Conservation (phyloP, 2,113 vertebrate genomes). For the Arothron firmamentum region DNA sequence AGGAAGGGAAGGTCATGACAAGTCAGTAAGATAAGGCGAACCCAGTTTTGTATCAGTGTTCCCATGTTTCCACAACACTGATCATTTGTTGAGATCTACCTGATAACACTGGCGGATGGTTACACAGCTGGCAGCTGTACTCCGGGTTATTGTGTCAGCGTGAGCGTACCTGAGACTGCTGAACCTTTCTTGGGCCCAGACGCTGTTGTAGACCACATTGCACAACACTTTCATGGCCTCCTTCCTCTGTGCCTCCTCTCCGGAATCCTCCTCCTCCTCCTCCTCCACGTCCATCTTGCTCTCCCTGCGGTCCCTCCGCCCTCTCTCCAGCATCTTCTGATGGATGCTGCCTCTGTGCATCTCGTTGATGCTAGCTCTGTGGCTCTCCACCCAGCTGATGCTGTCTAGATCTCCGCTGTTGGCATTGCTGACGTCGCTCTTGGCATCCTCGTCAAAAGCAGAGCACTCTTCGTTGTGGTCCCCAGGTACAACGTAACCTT, state of each 20-base stretch:
- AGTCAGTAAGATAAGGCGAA: neutral
- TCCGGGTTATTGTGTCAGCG: neutral
- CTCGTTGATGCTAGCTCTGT: slow-evolving; percentile 52
- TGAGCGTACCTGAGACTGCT: slow-evolving; percentile 60
- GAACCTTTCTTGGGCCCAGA: slow-evolving; percentile 73
- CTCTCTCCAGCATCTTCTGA: slow-evolving; percentile 55
- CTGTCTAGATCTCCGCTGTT: slow-evolving; percentile 46
- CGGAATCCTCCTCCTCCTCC: slow-evolving; percentile 51
- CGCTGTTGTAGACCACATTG: slow-evolving; percentile 74
- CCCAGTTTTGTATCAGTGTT: neutral
- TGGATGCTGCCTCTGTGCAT: slow-evolving; percentile 38
- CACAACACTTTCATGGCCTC: slow-evolving; percentile 74
- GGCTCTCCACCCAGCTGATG: slow-evolving; percentile 39
- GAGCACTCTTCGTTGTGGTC: slow-evolving; percentile 23
- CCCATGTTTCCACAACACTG: neutral
- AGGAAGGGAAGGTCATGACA: neutral
- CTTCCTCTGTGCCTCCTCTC: slow-evolving; percentile 57
- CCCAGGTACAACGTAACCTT: neutral
- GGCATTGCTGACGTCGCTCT: slow-evolving; percentile 33
- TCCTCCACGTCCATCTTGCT: slow-evolving; percentile 54
- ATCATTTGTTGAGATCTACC: neutral
- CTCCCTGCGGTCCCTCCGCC: slow-evolving; percentile 67
- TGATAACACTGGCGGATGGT: neutral
- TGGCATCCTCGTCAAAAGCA: slow-evolving; percentile 31
- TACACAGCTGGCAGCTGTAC: too few species aligned